Conservation (phyloP, 64 coral and sea anemone species). For the Pocillopora verrucosa region DNA sequence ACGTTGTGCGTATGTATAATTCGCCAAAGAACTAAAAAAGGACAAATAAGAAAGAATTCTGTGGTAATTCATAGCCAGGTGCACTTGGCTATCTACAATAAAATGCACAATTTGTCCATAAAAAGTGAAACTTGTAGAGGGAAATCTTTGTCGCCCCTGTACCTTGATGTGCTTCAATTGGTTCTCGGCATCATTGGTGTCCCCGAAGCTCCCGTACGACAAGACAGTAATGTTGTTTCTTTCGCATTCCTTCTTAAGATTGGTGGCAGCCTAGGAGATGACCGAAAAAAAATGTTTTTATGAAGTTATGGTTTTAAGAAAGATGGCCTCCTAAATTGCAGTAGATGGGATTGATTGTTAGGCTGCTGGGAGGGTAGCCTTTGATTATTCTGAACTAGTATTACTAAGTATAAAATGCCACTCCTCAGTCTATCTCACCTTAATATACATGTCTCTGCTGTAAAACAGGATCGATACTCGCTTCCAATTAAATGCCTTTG, state of each 20-base stretch:
- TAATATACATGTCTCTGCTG: constrained; percentile 69
- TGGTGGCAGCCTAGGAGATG: constrained; percentile 9
- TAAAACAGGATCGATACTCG: constrained; percentile 70
- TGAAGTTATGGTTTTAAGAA: background rate
- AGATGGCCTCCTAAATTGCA: background rate
- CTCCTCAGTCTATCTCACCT: background rate
- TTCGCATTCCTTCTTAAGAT: constrained; percentile 40
- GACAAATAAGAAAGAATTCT: too few relatives aligned
- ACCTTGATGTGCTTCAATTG: constrained; percentile 55
- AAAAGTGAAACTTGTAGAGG: background rate
- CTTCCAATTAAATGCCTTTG: constrained; percentile 62
- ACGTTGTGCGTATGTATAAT: too few relatives aligned
- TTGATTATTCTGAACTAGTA: too few relatives aligned
- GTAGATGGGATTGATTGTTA: background rate
- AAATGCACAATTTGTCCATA: too few relatives aligned
- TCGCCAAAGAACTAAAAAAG: too few relatives aligned
- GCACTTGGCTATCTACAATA: too few relatives aligned
- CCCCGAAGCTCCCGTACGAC: constrained; percentile 32
- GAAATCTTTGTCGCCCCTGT: background rate
- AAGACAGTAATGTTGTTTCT: constrained; percentile 46
- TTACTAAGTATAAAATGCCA: too few relatives aligned
- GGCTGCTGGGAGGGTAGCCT: too few relatives aligned
- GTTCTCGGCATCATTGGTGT: constrained; percentile 23
- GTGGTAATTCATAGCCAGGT: too few relatives aligned
- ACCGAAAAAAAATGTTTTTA: background rate